Base-by-base conservation (phyloP, 2,797 vertebrate genomes). In the Cossypha niveicapilla region DNA sequence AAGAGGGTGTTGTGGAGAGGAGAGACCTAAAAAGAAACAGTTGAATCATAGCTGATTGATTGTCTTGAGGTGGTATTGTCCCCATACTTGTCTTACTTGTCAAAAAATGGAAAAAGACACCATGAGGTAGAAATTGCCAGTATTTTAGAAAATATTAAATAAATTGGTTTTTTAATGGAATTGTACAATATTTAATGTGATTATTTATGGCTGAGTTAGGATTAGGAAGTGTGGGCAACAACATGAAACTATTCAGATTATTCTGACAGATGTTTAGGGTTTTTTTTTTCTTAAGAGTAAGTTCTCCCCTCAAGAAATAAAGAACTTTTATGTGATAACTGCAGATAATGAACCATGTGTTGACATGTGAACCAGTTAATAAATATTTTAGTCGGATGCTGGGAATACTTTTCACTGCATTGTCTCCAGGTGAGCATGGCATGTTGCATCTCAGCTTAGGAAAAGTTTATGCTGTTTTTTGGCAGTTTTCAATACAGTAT, bases 21-120 rank as follows among this genome's bases (percentile, higher is more conserved):
- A 62, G 32, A 86, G 28, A 39, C 16, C 60, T 65, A 30, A 80
- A 67, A 92, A 75, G 27, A 94, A 70, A 22, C 42, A 86, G 50
- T 35, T 76, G 47, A 39, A 48, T 61, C 62, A 27, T 53, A 61
- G 23, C 27, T 89, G 27, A 3, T 28, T 77, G 51, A 11, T 54
- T 96, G 47, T 86, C 61, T 81, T 86, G 34, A 63, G 32, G 53
- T 60, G 18, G 6, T 70, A 50, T 23, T 73, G 30, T 86, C 34
- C 8, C 23, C 45, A 57, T 67, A 60, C 17, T 53, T 4, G 1
- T 34, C 30, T 48, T 19, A 30, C 18, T 71, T 80, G 28, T 71
- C 17, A 74, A 80, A 62, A 72, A 70, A 17, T 24, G 11, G 28
- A 51, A 79, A 65, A 58, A 50, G 30, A 10, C 45, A 35, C 42